Evolutionary conservation across 2,797 vertebrate species (phyloP).

Genomic region (Macrochelys suwanniensis): DNA sequence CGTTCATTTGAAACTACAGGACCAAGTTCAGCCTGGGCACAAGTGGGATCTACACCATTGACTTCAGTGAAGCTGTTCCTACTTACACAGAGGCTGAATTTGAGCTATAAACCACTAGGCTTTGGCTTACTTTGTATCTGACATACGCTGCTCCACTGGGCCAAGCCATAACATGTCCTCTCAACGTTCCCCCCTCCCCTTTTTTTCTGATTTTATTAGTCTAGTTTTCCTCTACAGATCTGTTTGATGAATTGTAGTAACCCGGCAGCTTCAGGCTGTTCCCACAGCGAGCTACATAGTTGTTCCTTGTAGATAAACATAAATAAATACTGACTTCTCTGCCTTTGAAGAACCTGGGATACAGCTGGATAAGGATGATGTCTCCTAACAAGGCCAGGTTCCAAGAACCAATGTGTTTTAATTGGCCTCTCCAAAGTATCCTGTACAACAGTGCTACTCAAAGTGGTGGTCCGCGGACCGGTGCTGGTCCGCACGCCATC

Average conservation of each 20-base stretch:
- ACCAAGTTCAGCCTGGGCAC: neutral
- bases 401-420: neutral
- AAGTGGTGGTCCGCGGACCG: no score
- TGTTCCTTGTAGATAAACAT: neutral
- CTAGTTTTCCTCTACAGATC: neutral
- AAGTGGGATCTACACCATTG: neutral
- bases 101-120: neutral
- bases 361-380: neutral
- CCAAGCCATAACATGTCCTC: neutral
- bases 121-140: neutral
- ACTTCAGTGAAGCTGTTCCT: neutral
- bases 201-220: neutral
- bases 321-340: neutral
- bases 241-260: neutral
- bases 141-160: neutral
- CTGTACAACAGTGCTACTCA: no score
- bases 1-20: conserved; percentile 3
- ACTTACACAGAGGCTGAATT: neutral
- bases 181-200: neutral
- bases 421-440: neutral
- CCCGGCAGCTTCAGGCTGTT: neutral
- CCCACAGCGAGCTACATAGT: neutral
- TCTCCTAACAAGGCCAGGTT: neutral
- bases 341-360: neutral
- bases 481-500: no score